Evolutionary conservation across 1,140 invertebrate species (phyloP).

Genomic region (Ladona fulva): DNA sequence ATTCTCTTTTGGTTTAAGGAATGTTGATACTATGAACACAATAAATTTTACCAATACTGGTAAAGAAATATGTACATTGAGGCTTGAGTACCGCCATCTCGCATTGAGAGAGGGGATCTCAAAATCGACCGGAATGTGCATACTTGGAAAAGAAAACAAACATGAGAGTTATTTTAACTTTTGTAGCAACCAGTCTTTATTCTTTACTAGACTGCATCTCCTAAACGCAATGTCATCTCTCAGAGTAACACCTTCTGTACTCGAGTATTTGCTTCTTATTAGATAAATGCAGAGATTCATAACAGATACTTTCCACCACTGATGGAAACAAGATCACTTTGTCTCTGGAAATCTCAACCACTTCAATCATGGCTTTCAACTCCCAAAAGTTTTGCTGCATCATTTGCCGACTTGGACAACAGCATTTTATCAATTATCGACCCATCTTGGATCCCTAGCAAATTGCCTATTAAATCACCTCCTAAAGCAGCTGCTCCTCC

Average conservation of each 20-base stretch:
- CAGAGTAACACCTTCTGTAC: neutral
- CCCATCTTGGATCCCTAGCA: slow-evolving; percentile 76
- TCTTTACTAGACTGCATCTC: neutral
- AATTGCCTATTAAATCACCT: slow-evolving; percentile 76
- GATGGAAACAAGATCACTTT: neutral
- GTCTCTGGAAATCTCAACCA: neutral
- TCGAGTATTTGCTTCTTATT: neutral
- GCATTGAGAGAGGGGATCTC: too few species aligned
- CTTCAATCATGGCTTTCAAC: slow-evolving; percentile 35
- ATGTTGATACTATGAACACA: neutral
- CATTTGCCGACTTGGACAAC: slow-evolving; percentile 63
- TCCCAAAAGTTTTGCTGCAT: slow-evolving; percentile 77
- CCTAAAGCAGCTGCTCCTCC: slow-evolving; percentile 11
- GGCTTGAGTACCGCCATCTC: too few species aligned
- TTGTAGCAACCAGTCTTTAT: neutral
- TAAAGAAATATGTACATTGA: neutral
- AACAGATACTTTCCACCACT: neutral
- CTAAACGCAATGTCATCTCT: neutral
- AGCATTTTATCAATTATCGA: slow-evolving; percentile 80
- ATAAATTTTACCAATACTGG: neutral
- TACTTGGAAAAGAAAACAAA: neutral
- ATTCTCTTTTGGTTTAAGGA: neutral
- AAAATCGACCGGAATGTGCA: neutral
- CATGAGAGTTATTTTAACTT: neutral
- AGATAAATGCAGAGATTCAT: too few species aligned